Evolutionary conservation across 2,113 vertebrate species (phyloP), one percentile per base, ranked within the genome.

Genomic region (Thalassarche chlororhynchos): DNA sequence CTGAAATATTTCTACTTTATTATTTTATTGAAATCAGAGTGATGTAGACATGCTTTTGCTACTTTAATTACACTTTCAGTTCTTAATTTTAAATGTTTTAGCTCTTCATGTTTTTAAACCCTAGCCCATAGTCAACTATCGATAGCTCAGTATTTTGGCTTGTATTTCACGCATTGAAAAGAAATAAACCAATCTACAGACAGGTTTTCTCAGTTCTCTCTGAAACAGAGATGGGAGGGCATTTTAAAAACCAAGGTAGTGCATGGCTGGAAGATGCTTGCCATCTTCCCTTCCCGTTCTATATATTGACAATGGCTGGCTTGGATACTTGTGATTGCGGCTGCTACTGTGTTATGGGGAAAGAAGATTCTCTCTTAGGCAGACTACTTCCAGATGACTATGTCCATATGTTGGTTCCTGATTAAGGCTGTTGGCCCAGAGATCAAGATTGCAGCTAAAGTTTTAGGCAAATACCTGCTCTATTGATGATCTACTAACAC

Each of bases 221-320:
- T 81, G 76, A 72, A 71, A 47, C 25, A 31, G 62, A 68, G 7
- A 18, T 72, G 31, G 15, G 32, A 80, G 6, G 17, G 54, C 17
- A 7, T 77, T 86, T 86, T 19, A 36, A 49, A 86, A 77, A 26
- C 3, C 0, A 20, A 57, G 25, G 20, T 18, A 32, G 5, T 19
- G 18, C 4, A 5, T 34, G 34, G 49, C 68, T 20, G 0, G 44
- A 46, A 46, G 44, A 46, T 54, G 46, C 10, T 84, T 89, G 36
- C 31, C 17, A 1, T 40, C 7, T 57, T 69, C 38, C 20, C 29
- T 70, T 92, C 2, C 29, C 32, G 1, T 49, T 74, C 8, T 54
- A 0, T 75, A 1, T 29, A 3, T 18, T 49, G 68, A 14, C 1
- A 7, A 20, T 40, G 34, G 14, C 54, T 65, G 55, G 4, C 36